phyloP scores from a whole-genome alignment of 2,797 vertebrate genomes.

The Cichlasoma orientale region DNA sequence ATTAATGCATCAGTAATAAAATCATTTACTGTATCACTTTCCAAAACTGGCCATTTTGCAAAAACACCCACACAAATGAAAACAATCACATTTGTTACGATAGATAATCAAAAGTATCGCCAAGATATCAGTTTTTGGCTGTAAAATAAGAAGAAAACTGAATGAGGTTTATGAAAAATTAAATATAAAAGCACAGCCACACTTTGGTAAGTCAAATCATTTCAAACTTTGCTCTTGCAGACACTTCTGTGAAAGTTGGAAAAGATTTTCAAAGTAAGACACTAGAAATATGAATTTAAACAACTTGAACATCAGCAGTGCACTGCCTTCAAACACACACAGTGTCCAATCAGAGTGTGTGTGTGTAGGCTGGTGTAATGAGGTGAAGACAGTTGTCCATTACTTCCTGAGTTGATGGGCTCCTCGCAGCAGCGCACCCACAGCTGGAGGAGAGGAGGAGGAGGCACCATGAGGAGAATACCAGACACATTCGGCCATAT shows the following conservation, averaged over 20 bases:
- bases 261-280: constrained; percentile 9
- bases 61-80: neutral
- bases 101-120: neutral
- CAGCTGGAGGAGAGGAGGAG: constrained; percentile 72
- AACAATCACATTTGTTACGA: neutral
- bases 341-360: constrained; percentile 67
- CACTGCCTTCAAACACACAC: constrained; percentile 18
- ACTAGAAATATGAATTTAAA: constrained; percentile 12
- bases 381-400: constrained; percentile 81
- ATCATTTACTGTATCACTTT: neutral
- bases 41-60: neutral
- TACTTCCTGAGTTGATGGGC: constrained; percentile 80
- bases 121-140: too few species aligned
- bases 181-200: too few species aligned
- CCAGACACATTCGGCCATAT: constrained; percentile 22
- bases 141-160: neutral
- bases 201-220: neutral
- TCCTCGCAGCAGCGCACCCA: constrained; percentile 74
- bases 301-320: constrained; percentile 20
- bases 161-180: too few species aligned
- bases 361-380: constrained; percentile 80
- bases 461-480: constrained; percentile 61
- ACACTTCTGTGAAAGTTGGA: neutral
- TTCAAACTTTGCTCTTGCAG: neutral
- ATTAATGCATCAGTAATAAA: neutral